Evolutionary conservation across 2,797 vertebrate species (phyloP).

Genomic region (Acanthiza pusilla): DNA sequence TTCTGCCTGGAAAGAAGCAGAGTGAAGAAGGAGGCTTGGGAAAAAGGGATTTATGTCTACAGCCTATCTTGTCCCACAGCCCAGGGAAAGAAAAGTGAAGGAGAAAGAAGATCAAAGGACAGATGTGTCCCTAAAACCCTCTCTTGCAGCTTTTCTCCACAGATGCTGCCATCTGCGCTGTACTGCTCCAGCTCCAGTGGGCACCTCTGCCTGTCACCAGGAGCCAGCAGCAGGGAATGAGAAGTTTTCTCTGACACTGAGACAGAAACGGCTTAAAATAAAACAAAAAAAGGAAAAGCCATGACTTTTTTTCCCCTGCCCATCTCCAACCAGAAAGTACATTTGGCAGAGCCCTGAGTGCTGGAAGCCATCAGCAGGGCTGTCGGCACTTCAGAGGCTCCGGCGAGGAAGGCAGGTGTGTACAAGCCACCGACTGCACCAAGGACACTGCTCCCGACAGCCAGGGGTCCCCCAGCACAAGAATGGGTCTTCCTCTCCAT

Average conservation of each 20-base stretch:
- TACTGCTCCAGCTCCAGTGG: accelerated
- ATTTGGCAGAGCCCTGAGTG: not conserved
- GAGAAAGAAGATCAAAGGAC: not conserved
- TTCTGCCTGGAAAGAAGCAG: not conserved
- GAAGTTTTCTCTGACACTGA: not conserved
- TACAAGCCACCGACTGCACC: accelerated
- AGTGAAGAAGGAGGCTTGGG: not conserved
- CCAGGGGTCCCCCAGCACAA: accelerated
- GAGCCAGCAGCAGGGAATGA: not conserved
- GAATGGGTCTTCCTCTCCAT: not conserved
- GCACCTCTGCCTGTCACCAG: accelerated
- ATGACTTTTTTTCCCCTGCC: not conserved
- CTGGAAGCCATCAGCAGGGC: not conserved
- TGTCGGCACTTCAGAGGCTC: not conserved
- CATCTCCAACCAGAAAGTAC: not conserved
- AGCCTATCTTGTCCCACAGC: not conserved
- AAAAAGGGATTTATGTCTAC: not conserved
- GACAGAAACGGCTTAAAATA: not conserved
- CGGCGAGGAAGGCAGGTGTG: not conserved
- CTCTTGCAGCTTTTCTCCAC: not conserved
- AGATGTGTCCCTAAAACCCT: not conserved
- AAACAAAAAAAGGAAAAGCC: not conserved
- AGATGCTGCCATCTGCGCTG: not conserved
- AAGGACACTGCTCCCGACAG: accelerated
- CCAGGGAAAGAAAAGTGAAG: not conserved